A percentile compares a stretch with the other conserved stretches of the same genome.
These are phyloP conservation scores for Pissodes strobi DNA, from an alignment of 1,140 invertebrate genomes.

Conservation along the genomic window DNA sequence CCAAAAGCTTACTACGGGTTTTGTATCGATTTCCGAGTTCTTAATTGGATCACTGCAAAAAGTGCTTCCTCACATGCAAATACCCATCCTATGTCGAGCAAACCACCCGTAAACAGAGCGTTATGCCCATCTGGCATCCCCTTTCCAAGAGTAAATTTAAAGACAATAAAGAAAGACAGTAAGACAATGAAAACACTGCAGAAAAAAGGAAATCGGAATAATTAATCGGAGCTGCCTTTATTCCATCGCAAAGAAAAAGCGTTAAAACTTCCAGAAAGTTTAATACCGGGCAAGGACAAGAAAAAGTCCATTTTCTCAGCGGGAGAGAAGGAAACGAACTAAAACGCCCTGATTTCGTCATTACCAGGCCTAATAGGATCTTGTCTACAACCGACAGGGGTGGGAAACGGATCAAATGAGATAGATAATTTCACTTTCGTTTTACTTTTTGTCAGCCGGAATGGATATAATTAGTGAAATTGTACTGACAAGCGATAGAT, in stretches of 20 bases:
- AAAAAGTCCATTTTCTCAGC: slow-evolving; percentile 23
- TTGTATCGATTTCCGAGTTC: no score
- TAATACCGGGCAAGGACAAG: slow-evolving; percentile 26
- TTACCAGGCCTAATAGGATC: slow-evolving; percentile 33
- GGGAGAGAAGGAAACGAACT: slow-evolving; percentile 20
- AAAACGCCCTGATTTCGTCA: slow-evolving; percentile 35
- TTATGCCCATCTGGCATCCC: no score
- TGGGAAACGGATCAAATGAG: slow-evolving; percentile 25
- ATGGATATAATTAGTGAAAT: not conserved
- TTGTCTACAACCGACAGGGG: slow-evolving; percentile 22
- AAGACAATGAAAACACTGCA: slow-evolving; percentile 7
- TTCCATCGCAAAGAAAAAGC: slow-evolving; percentile 19
- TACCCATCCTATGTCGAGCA: no score
- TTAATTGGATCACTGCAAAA: no score
- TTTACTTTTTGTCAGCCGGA: no score
- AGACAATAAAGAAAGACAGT: slow-evolving; percentile 6
- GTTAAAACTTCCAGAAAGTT: slow-evolving; percentile 29
- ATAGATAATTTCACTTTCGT: slow-evolving; percentile 21
- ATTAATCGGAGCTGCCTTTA: slow-evolving; percentile 19
- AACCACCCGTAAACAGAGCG: no score
- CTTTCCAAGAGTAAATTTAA: slow-evolving; percentile 20
- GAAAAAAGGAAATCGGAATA: slow-evolving; percentile 21
- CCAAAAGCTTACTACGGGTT: no score
- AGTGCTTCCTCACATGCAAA: no score
- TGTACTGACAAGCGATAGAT: not conserved